Evolutionary conservation across 2,113 vertebrate species (phyloP).

Genomic region (Stomatorhinus ivindoensis): DNA sequence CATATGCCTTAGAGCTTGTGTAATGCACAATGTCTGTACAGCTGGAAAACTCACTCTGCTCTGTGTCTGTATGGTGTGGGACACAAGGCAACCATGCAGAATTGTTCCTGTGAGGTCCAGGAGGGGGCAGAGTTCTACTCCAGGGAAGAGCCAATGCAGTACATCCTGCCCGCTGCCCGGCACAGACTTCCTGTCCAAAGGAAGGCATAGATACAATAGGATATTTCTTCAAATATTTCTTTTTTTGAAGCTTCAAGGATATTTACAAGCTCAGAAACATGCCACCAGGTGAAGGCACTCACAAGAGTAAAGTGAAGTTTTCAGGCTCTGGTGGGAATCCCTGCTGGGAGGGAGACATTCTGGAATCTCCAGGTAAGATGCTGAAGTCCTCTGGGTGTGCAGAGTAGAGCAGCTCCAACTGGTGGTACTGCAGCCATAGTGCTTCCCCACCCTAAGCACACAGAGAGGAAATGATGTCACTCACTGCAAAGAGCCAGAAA

Average conservation of each 20-base stretch:
- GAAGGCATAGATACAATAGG: background rate
- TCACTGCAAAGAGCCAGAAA: background rate
- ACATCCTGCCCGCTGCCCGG: slow-evolving; percentile 52
- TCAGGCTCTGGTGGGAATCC: slow-evolving; percentile 52
- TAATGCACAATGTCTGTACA: no score
- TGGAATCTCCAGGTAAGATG: slow-evolving; percentile 47
- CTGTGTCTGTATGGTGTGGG: slow-evolving; percentile 49
- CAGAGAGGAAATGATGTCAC: background rate
- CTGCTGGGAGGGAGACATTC: slow-evolving; percentile 5
- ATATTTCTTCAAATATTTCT: background rate
- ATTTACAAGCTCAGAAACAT: background rate
- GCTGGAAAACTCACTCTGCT: slow-evolving; percentile 45
- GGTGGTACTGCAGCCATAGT: slow-evolving; percentile 51
- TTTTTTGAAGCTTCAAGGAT: background rate
- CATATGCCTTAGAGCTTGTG: background rate
- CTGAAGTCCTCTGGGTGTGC: slow-evolving; percentile 51
- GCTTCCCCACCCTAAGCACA: slow-evolving; percentile 52
- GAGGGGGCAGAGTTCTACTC: slow-evolving; percentile 54
- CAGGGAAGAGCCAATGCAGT: slow-evolving; percentile 58
- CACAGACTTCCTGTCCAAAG: slow-evolving; percentile 48
- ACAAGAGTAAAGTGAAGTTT: slow-evolving; percentile 66
- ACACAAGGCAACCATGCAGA: slow-evolving; percentile 58
- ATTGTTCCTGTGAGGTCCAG: slow-evolving; percentile 53
- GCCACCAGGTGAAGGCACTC: slow-evolving; percentile 9
- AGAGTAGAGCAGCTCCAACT: slow-evolving; percentile 58